Percentiles rank a stretch among this genome's conserved stretches.
Conservation (phyloP, 2,888 invertebrate genomes). For the Lordiphosa andalusiaca region DNA sequence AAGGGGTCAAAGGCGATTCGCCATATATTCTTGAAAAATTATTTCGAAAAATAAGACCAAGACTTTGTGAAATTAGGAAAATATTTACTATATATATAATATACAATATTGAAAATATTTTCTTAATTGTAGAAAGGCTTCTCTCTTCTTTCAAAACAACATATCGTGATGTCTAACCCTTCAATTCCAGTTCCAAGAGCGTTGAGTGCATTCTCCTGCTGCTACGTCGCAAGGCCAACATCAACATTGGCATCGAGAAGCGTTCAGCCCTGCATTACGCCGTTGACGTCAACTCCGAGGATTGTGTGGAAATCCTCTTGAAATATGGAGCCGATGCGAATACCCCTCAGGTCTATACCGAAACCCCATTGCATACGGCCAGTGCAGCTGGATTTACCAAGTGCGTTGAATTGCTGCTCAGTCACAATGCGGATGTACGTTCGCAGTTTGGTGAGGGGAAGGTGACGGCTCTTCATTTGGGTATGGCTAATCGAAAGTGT, state of each 20-base stretch:
- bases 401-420: conserved; percentile 87
- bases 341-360: conserved; percentile 90
- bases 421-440: conserved; percentile 89
- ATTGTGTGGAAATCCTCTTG: conserved; percentile 87
- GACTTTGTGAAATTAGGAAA: no score
- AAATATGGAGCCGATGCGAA: conserved; percentile 90
- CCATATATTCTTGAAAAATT: no score
- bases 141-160: no score
- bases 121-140: no score
- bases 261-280: conserved; percentile 92
- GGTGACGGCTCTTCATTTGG: conserved; percentile 90
- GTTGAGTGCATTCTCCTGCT: conserved; percentile 82
- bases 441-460: conserved; percentile 87
- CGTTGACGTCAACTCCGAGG: conserved; percentile 87
- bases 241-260: conserved; percentile 86
- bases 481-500: conserved; percentile 44
- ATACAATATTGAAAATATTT: no score
- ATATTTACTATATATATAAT: no score
- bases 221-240: conserved; percentile 87
- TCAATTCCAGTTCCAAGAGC: conserved; percentile 72
- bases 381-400: conserved; percentile 86
- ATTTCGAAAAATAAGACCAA: no score
- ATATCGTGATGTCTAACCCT: conserved; percentile 12
- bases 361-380: conserved; percentile 91
- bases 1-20: no score